phyloP scores from a whole-genome alignment of 2,888 invertebrate genomes.

The Galerucella calmariensis region DNA sequence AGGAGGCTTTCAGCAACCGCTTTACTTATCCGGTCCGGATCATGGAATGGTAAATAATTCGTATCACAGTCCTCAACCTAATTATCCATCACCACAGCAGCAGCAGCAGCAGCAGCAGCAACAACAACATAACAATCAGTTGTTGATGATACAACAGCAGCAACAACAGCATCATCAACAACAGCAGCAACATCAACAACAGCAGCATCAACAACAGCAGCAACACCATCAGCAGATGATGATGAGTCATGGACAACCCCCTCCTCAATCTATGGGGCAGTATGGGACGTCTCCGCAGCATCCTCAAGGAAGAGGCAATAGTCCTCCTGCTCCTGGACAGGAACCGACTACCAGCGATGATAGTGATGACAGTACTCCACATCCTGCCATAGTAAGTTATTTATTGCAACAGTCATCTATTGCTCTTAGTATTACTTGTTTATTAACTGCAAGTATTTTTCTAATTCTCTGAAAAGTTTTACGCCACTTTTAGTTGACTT shows the following conservation, averaged over 20 bases:
- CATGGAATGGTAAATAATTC: conserved; percentile 63
- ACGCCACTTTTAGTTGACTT: too few relatives aligned
- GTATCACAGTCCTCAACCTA: conserved; percentile 62
- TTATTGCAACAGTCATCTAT: not conserved
- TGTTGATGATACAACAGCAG: conserved; percentile 12
- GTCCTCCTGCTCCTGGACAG: conserved; percentile 67
- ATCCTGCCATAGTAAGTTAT: conserved; percentile 70
- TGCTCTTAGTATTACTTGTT: too few relatives aligned
- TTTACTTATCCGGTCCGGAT: conserved; percentile 70
- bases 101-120: conserved; percentile 42
- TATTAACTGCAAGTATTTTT: too few relatives aligned
- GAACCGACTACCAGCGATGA: conserved; percentile 85
- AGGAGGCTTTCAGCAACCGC: conserved; percentile 75
- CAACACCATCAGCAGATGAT: conserved; percentile 65
- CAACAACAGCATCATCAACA: conserved; percentile 57
- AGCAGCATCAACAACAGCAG: conserved; percentile 61
- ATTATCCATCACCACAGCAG: conserved; percentile 56
- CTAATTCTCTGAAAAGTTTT: too few relatives aligned
- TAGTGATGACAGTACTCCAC: conserved; percentile 85
- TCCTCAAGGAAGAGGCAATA: conserved; percentile 72
- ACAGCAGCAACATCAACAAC: conserved; percentile 60
- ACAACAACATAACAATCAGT: conserved; percentile 5
- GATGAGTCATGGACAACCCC: conserved; percentile 63
- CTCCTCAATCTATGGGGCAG: conserved; percentile 64
- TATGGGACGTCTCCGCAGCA: conserved; percentile 69